A percentile compares a stretch with the other conserved stretches of the same genome.
phyloP scores from a whole-genome alignment of 1,140 invertebrate species.

The Harpegnathos saltator region DNA sequence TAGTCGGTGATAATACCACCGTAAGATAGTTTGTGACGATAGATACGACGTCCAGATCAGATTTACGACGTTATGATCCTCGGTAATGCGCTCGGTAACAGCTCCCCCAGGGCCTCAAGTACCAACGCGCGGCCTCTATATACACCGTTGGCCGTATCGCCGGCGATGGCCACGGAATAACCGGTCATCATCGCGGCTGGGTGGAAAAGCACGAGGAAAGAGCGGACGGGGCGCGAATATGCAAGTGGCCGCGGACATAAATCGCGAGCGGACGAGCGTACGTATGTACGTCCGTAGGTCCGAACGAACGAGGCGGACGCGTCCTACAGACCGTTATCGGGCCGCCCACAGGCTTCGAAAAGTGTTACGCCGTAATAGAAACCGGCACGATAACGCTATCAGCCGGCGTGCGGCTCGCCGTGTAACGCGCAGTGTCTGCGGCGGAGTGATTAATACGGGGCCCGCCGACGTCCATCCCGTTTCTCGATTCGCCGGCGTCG shows the following conservation, averaged over 20 bases:
- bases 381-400: conserved; percentile 59
- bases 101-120: background rate
- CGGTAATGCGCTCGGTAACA: background rate
- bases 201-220: conserved; percentile 7
- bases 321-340: conserved; percentile 33
- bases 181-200: background rate
- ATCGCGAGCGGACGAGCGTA: conserved; percentile 30
- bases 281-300: background rate
- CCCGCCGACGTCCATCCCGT: conserved; percentile 53
- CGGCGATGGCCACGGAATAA: background rate
- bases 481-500: conserved; percentile 52
- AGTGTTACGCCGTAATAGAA: conserved; percentile 58
- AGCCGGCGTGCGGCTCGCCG: conserved; percentile 8
- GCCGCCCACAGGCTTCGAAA: conserved; percentile 35
- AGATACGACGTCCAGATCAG: background rate
- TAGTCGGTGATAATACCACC: background rate
- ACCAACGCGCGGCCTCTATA: background rate
- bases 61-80: background rate
- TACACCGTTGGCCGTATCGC: background rate
- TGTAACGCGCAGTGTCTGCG: conserved; percentile 52
- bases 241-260: conserved; percentile 36
- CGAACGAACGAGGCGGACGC: background rate
- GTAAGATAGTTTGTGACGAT: background rate
- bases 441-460: conserved; percentile 58
- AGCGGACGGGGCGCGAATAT: conserved; percentile 20